Percentiles rank a stretch among this genome's conserved stretches.
Conservation (phyloP, 2,888 invertebrate genomes). For the Hydrotaea diabolus region DNA sequence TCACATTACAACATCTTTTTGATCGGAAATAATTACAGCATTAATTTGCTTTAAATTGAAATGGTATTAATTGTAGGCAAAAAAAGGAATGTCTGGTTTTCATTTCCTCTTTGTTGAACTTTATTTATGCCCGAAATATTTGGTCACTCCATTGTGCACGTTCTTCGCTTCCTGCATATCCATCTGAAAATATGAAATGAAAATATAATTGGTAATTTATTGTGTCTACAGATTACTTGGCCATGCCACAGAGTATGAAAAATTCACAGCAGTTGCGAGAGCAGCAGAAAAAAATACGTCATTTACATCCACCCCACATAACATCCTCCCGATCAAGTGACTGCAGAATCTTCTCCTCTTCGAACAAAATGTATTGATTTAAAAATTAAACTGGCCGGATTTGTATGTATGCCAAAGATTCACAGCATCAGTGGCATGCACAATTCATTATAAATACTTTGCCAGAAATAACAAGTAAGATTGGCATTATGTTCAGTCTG, state of each 20-base stretch:
- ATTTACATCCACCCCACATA: slow-evolving; percentile 5
- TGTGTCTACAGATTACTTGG: slow-evolving; percentile 58
- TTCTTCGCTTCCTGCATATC: not conserved
- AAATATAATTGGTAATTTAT: slow-evolving; percentile 69
- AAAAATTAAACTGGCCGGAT: slow-evolving; percentile 42
- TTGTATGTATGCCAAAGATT: slow-evolving; percentile 30
- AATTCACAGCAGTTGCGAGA: not conserved
- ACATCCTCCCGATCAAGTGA: not conserved
- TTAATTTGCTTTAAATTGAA: slow-evolving; percentile 35
- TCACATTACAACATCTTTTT: not conserved
- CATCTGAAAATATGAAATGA: slow-evolving; percentile 63
- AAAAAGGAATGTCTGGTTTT: slow-evolving; percentile 11
- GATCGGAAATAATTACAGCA: slow-evolving; percentile 25
- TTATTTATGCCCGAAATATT: slow-evolving; percentile 19
- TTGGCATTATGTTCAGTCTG: not conserved
- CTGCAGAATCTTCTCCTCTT: not conserved
- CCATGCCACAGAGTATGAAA: slow-evolving; percentile 12
- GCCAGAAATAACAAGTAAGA: not conserved
- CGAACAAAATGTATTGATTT: slow-evolving; percentile 41
- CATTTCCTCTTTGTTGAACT: slow-evolving; percentile 22
- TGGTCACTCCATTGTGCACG: slow-evolving; percentile 15
- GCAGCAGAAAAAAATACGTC: slow-evolving; percentile 27
- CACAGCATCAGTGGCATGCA: slow-evolving; percentile 1
- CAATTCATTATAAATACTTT: slow-evolving; percentile 10
- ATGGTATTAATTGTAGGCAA: slow-evolving; percentile 11